These are phyloP conservation scores for human (Homo sapiens) DNA, from an alignment of 2,113 vertebrate species.

Conservation along the genomic window GRCh38 chr2:39706001-39706500, in stretches of 20 bases:
- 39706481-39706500: background rate
- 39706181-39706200: background rate
- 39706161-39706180: background rate
- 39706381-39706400: background rate
- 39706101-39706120: background rate
- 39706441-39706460: background rate
- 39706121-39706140: background rate
- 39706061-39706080: background rate
- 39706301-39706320: background rate
- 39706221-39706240: background rate
- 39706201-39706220: background rate
- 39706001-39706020: too few relatives aligned
- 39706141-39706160: too few relatives aligned
- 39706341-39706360: background rate
- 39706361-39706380: background rate
- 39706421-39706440: background rate
- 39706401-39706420: background rate
- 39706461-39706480: conserved; percentile 9
- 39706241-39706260: too few relatives aligned
- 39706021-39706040: too few relatives aligned
- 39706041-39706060: background rate
- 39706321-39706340: background rate
- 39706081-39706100: background rate
- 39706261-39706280: background rate
- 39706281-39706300: background rate